Evolutionary conservation across 2,797 vertebrate species (phyloP).

Genomic region (Gephyroberyx darwinii): DNA sequence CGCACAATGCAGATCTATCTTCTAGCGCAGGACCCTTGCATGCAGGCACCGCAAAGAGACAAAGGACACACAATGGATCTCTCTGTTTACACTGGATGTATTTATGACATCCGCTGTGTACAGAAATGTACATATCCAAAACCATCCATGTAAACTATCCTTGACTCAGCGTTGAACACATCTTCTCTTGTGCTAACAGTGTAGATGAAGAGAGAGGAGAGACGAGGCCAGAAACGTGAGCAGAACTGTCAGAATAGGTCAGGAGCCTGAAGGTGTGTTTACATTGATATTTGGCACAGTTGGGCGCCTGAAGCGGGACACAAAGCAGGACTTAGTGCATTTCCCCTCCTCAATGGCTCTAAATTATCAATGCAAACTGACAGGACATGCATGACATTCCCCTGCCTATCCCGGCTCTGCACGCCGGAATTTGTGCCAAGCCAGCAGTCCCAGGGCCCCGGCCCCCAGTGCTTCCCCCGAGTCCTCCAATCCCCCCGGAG

Average conservation of each 20-base stretch:
- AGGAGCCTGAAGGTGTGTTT: constrained; percentile 36
- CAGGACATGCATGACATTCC: constrained; percentile 60
- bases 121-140: constrained; percentile 28
- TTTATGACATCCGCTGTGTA: constrained; percentile 60
- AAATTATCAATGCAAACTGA: constrained; percentile 69
- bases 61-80: constrained; percentile 58
- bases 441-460: constrained; percentile 64
- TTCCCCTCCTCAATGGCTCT: constrained; percentile 59
- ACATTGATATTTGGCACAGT: constrained; percentile 55
- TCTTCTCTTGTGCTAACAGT: constrained; percentile 8
- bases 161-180: neutral
- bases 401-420: constrained; percentile 49
- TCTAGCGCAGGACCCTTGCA: constrained; percentile 46
- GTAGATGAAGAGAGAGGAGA: neutral
- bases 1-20: constrained; percentile 57
- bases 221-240: neutral
- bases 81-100: constrained; percentile 56
- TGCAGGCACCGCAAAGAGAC: constrained; percentile 50
- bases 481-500: constrained; percentile 62
- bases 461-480: constrained; percentile 49
- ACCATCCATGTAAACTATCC: constrained; percentile 28
- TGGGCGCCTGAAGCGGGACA: constrained; percentile 20
- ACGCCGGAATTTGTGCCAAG: constrained; percentile 74
- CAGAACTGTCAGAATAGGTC: neutral
- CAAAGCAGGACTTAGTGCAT: constrained; percentile 52